Conservation (phyloP, 1,140 invertebrate species). For the Metaphire vulgaris region DNA sequence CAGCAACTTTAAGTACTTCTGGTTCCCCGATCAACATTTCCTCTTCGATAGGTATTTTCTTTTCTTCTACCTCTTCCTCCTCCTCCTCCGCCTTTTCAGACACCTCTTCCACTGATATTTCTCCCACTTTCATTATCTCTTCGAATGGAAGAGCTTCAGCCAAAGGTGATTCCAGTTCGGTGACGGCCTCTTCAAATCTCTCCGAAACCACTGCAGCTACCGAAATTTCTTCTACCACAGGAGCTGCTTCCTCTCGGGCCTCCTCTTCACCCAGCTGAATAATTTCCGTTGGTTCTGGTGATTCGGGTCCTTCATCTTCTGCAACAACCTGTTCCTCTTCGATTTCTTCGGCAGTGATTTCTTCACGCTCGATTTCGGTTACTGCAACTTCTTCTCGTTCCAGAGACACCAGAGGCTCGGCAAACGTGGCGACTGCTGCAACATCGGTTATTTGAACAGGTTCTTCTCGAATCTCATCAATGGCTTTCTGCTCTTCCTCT, state of each 20-base stretch:
- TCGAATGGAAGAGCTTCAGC: background rate
- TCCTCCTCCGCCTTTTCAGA: background rate
- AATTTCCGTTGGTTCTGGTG: no score
- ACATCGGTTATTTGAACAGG: background rate
- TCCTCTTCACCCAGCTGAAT: background rate
- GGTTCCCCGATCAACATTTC: no score
- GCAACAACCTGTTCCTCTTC: background rate
- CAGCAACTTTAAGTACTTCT: no score
- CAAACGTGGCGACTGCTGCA: background rate
- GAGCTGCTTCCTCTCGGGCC: background rate
- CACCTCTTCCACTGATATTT: background rate
- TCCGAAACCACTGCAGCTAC: no score
- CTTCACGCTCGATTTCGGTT: no score
- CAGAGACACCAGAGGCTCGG: background rate
- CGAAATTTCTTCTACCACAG: background rate
- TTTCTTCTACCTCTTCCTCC: background rate
- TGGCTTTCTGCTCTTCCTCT: background rate
- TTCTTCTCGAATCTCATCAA: background rate
- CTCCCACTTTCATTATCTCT: background rate
- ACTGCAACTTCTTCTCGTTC: no score
- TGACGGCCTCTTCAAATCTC: no score
- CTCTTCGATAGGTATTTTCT: no score
- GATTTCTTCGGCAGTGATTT: background rate
- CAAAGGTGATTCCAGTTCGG: no score
- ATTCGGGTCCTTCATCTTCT: background rate